phyloP scores from a whole-genome alignment of 2,113 vertebrate species.

The Cinclus mexicanus region DNA sequence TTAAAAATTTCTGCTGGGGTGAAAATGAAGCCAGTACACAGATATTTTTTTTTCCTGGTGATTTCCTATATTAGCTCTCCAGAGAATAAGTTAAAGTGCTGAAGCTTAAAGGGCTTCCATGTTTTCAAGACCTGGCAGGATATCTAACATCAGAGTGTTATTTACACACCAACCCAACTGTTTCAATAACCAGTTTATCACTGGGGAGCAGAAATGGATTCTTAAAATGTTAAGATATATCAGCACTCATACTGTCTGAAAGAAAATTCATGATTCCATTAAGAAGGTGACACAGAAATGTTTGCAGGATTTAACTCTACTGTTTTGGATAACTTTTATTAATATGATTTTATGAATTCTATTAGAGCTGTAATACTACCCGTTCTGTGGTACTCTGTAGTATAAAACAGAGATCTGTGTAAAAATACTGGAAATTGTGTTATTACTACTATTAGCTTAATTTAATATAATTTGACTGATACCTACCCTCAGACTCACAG shows the following conservation, averaged over 20 bases:
- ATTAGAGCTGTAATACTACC: background rate
- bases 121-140: background rate
- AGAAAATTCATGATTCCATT: background rate
- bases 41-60: background rate
- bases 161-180: background rate
- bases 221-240: background rate
- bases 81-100: background rate
- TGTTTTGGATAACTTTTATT: background rate
- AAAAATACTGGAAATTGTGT: background rate
- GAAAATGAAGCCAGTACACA: background rate
- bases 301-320: background rate
- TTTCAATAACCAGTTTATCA: slow-evolving; percentile 31
- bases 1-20: background rate
- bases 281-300: background rate
- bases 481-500: background rate
- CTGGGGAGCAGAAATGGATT: background rate
- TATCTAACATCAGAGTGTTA: background rate
- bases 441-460: background rate
- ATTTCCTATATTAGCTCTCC: background rate
- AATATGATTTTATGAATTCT: background rate
- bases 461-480: background rate
- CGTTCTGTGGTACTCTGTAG: background rate
- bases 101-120: background rate
- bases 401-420: background rate
- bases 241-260: background rate